Base-by-base conservation (phyloP, 2,888 invertebrate species). In the Augiades crinisus region DNA sequence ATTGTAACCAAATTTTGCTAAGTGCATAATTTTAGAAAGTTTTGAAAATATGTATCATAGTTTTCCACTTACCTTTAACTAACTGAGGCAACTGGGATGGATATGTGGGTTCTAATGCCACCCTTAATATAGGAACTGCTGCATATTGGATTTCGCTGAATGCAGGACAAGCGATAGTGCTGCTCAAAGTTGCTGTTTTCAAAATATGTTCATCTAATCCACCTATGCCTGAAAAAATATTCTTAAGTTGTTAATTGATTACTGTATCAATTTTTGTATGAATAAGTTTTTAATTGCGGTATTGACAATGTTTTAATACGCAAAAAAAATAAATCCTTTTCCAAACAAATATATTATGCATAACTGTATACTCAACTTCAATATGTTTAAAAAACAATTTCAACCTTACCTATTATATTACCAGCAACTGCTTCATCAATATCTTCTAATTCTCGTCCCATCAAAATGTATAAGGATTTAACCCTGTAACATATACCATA, bases 151-250 rank as follows among this genome's bases (percentile, higher is more conserved):
- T 86, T 70, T 98, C 98, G 41, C 95, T 94, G 70, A 99, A 97
- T 0, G 98, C 93, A 0, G 98, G 96, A 76, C 96, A 98, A 31
- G 93, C 93, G 45, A 95, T 72, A 0, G 93, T 95, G 55, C 92
- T 94, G 40, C 96, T 95, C 13, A 99, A 76, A 0, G 99, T 99
- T 0, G 96, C 98, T 1, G 97, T 97, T 81, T 98, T 96, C 0
- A 98, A 78, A 0, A 98, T 92, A 65, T 94, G 93, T 0, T 95
- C 93, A 65, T 96, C 96, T 57, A 99, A 72, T 0, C 96, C 96
- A 8, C 96, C 96, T 47, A 99, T 96, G 44, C 96, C 95, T 92
- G 62, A 5, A 2, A n/a, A 27, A 24, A 1, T 5, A 8, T 8
- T 8, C 24, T 1, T 2, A 8, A 24, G 2, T 24, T 24, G n/a